Percentiles rank a stretch among this genome's conserved stretches.
Conservation (phyloP, 2,113 vertebrate species). For the Labrus mixtus region DNA sequence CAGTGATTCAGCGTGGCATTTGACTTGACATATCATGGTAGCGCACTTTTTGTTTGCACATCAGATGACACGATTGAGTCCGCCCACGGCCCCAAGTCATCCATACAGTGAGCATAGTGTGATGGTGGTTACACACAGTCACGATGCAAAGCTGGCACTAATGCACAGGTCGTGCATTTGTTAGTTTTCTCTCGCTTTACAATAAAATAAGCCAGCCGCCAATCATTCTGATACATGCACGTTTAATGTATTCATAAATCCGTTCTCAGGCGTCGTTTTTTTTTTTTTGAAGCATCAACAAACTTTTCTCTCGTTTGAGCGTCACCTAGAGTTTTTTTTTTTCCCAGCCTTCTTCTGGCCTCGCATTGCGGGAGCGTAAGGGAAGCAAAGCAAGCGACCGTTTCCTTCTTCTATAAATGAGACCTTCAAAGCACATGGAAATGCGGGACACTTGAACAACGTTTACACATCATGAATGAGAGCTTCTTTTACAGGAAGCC, state of each 20-base stretch:
- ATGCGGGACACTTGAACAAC: not conserved
- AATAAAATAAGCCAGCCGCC: not conserved
- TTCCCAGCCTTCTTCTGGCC: not conserved
- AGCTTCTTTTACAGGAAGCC: not conserved
- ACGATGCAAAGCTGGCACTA: constrained; percentile 43
- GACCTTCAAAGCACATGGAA: not conserved
- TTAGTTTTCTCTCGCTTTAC: not conserved
- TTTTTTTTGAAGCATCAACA: not conserved
- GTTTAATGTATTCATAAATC: not conserved
- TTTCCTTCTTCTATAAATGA: not conserved
- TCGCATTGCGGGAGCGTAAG: not conserved
- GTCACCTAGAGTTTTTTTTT: not conserved
- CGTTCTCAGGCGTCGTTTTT: not conserved
- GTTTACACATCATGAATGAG: not conserved
- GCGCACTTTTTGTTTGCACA: constrained; percentile 34
- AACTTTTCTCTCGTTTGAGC: not conserved
- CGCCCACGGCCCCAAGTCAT: constrained; percentile 48
- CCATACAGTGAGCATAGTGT: constrained; percentile 17
- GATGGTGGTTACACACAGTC: constrained; percentile 43
- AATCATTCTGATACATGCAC: not conserved
- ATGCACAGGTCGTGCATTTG: constrained; percentile 8
- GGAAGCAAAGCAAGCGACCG: not conserved
- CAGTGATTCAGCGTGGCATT: constrained; percentile 58
- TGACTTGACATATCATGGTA: constrained; percentile 39
- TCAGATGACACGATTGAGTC: constrained; percentile 52